Evolutionary conservation across 2,797 vertebrate species (phyloP).

Genomic region (Bradypodion pumilum): DNA sequence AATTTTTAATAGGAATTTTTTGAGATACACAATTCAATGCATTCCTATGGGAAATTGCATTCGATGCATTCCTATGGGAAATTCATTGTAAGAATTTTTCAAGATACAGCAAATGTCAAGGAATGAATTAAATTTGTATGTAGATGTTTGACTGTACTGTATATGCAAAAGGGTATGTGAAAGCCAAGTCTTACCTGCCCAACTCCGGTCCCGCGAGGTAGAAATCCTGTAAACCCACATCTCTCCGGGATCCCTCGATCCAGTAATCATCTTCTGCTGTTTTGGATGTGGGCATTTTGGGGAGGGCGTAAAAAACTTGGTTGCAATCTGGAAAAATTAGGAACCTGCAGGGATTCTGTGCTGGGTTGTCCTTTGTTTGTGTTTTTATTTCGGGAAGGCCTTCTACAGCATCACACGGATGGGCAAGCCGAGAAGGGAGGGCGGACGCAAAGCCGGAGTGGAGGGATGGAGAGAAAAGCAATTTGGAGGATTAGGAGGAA

Average conservation of each 20-base stretch:
- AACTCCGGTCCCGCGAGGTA: conserved; percentile 77
- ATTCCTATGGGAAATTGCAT: too few species aligned
- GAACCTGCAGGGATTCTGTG: too few species aligned
- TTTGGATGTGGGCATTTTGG: conserved; percentile 82
- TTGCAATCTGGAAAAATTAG: too few species aligned
- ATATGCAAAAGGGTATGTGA: background rate
- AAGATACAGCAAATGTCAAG: too few species aligned
- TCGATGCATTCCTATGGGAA: too few species aligned
- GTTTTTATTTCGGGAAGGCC: too few species aligned
- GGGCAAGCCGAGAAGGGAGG: background rate
- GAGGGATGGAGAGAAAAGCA: background rate
- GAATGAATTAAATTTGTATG: too few species aligned
- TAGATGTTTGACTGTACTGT: too few species aligned
- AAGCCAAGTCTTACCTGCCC: conserved; percentile 51
- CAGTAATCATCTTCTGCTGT: conserved; percentile 79
- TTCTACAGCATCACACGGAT: background rate
- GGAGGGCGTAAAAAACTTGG: background rate
- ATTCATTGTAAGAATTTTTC: too few species aligned
- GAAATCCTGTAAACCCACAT: conserved; percentile 82
- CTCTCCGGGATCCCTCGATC: conserved; percentile 85
- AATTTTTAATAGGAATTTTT: too few species aligned
- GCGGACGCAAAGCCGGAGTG: background rate
- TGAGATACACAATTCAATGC: too few species aligned
- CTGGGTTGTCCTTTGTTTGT: too few species aligned
- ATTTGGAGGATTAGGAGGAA: background rate